Evolutionary conservation across 2,888 invertebrate species (phyloP), one percentile per base, ranked within the genome.

Genomic region (Tachystola acroxantha): DNA sequence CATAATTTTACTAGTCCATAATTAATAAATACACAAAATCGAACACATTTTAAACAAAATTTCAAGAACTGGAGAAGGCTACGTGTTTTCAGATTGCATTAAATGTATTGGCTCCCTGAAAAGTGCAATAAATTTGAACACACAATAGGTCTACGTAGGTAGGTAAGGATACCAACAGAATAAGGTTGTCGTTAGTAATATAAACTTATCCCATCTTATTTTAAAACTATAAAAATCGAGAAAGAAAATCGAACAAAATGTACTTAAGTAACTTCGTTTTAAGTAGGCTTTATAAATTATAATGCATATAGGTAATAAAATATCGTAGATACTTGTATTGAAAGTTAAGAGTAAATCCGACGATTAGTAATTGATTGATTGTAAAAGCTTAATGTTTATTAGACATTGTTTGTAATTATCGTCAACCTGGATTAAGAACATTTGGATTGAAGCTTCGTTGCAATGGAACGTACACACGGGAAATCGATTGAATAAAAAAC

Each of bases 251-350:
- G 79, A 85, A 82, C 80, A 84, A 81, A 80, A 81, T 81, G 86
- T 86, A 86, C 86, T 85, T 86, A 86, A 85, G 80, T 80, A 80
- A 82, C 66, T 65, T 82, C 68, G 76, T 70, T 75, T 66, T 84
- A 82, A 79, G 81, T 85, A 85, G 79, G 85, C 85, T 86, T 86
- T 82, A 84, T 82, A 85, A 84, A 84, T 84, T 79, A 77, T 80
- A 79, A 81, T 73, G 79, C 84, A 70, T 86, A 84, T 86, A 84
- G 81, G 68, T 72, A 64, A 63, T 64, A 69, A 64, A 61, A 68
- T 80, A 79, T 77, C 62, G 78, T 82, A 81, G 80, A 69, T 58
- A 72, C 65, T 68, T 69, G 65, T 73, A 70, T 71, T 78, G 70
- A 72, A 70, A 48, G 43, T 56, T 75, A 77, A 76, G 73, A 68